Evolutionary conservation across 2,888 invertebrate species (phyloP), one percentile per base, ranked within the genome.

Genomic region (Dichetophora obliterata): DNA sequence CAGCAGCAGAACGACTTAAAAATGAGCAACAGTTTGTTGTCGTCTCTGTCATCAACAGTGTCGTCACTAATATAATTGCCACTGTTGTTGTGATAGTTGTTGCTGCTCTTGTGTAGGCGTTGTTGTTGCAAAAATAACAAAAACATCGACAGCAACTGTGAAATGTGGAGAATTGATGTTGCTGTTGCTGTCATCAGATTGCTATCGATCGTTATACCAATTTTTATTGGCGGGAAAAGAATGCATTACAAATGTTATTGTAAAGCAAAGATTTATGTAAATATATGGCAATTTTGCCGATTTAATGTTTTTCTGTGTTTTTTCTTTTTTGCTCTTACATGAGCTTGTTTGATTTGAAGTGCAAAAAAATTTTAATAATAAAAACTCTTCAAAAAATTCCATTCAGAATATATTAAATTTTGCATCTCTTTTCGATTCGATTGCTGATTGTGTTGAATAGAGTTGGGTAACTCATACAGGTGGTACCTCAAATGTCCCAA

Each of bases 101-200:
- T 22, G 19, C 1, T 54, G 5, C 2, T 54, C 54, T 19, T 19
- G 19, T 19, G 54, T 54, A 19, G 19, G 54, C 19, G 19, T 65
- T 27, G 11, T 65, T 34, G 65, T 37, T 19, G 19, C 16, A 34
- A 34, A n/a, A 59, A 59, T 52, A 52, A 52, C 69, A 57, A 57
- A 57, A 65, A 74, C 80, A 77, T 22, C 61, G 68, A 75, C 73
- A 75, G 63, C 74, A 77, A 75, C 75, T 11, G 43, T 48, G 24
- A 31, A 0, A 14, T 24, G 14, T 61, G 61, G 31, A 61, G 5
- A 61, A 48, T 43, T 43, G 69, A 57, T 14, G 57, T 70, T 31
- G 50, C 50, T 73, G 63, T 48, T 22, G 52, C 31, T 48, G 48
- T 19, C 50, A 24, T 52, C 34, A 34, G 6, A 19, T 65, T 31